Conservation (phyloP, 2,797 vertebrate genomes). For the Cetoscarus ocellatus region DNA sequence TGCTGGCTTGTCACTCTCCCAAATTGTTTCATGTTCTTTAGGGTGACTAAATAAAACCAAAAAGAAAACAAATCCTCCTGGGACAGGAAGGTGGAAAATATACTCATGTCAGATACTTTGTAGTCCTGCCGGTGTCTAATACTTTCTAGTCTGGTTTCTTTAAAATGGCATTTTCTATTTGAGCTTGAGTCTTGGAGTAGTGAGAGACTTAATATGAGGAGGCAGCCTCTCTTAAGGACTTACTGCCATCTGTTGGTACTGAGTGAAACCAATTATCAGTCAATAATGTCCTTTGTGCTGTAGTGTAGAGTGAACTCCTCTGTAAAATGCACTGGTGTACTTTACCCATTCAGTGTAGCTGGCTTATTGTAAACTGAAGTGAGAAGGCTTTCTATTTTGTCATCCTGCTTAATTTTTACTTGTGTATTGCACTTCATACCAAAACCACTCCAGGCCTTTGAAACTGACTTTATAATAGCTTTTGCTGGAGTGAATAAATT, state of each 20-base stretch:
- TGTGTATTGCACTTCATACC: neutral
- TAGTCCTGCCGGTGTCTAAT: constrained; percentile 65
- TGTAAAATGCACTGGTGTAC: neutral
- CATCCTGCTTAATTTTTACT: neutral
- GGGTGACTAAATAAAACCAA: constrained; percentile 77
- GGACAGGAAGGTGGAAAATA: constrained; percentile 56
- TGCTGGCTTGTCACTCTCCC: constrained; percentile 56
- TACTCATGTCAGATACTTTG: constrained; percentile 64
- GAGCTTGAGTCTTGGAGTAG: constrained; percentile 46
- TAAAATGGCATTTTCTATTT: constrained; percentile 67
- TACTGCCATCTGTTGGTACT: constrained; percentile 83
- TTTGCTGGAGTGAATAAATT: neutral
- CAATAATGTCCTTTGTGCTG: constrained; percentile 1
- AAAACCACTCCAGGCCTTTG: neutral
- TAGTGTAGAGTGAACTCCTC: neutral
- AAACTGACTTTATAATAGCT: neutral
- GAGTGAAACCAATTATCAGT: constrained; percentile 56
- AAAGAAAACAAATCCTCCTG: constrained; percentile 73
- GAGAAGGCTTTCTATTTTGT: neutral
- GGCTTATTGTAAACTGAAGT: neutral
- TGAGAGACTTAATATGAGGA: constrained; percentile 33
- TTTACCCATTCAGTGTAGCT: neutral
- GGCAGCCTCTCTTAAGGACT: constrained; percentile 60
- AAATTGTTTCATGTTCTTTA: constrained; percentile 75
- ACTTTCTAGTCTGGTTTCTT: constrained; percentile 70